Conservation (phyloP, 2,113 vertebrate genomes). For the Probosciger aterrimus region DNA sequence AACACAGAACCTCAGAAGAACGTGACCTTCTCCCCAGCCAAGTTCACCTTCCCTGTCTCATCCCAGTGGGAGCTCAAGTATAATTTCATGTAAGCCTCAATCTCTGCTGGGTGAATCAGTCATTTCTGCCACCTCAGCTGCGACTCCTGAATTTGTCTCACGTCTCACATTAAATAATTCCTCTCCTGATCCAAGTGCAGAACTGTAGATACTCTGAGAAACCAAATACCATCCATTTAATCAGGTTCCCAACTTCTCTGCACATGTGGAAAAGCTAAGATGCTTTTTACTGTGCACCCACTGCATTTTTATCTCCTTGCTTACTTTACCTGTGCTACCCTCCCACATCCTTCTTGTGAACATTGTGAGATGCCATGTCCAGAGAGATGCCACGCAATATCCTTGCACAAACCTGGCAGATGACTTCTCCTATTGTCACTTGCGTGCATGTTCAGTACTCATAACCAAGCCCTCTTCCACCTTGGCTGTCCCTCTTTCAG, state of each 20-base stretch:
- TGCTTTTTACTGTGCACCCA: background rate
- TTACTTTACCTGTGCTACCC: background rate
- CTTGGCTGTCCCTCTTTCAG: background rate
- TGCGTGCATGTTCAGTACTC: background rate
- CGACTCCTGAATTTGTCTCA: background rate
- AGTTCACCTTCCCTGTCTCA: accelerated
- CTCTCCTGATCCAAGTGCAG: background rate
- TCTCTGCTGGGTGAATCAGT: background rate
- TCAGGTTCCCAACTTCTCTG: background rate
- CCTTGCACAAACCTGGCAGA: accelerated
- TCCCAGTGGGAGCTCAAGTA: background rate
- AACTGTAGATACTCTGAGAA: background rate
- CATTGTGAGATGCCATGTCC: background rate
- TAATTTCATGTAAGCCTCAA: background rate
- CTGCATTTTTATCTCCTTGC: background rate
- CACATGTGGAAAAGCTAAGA: background rate
- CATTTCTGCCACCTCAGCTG: background rate
- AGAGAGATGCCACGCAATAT: accelerated
- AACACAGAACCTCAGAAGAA: background rate
- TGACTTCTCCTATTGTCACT: background rate
- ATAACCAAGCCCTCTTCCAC: background rate
- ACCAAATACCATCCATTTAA: background rate
- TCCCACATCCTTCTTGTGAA: background rate
- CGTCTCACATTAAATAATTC: background rate
- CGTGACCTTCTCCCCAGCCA: background rate